These are phyloP conservation scores for Falco punctatus DNA, from an alignment of 2,113 vertebrate species.

Conservation along the genomic window DNA sequence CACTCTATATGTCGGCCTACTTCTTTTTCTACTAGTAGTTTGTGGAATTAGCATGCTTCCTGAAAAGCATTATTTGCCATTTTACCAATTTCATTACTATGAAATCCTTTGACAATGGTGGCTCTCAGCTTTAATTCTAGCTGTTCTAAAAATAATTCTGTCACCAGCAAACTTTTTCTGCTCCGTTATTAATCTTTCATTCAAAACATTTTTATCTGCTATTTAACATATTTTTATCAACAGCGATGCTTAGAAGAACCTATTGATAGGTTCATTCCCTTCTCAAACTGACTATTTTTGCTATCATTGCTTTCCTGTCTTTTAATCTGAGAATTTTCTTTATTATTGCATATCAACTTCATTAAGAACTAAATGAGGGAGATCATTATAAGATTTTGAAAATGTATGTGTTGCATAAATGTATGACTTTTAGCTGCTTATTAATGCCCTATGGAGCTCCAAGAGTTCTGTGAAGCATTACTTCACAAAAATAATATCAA, in stretches of 20 bases:
- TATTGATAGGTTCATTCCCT: not conserved
- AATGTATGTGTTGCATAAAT: not conserved
- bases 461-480: not conserved
- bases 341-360: not conserved
- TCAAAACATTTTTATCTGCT: not conserved
- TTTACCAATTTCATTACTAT: not conserved
- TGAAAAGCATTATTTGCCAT: not conserved
- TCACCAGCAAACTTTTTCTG: not conserved
- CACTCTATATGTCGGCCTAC: not conserved
- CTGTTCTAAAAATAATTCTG: not conserved
- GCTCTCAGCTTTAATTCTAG: not conserved
- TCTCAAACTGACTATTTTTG: not conserved
- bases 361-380: not conserved
- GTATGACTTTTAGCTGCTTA: not conserved
- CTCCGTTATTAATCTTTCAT: not conserved
- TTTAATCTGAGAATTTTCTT: not conserved
- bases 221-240: not conserved
- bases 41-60: not conserved
- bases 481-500: not conserved
- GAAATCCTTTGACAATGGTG: not conserved
- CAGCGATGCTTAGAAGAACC: not conserved
- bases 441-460: not conserved
- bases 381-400: not conserved
- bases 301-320: not conserved
- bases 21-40: not conserved